Evolutionary conservation across 2,888 invertebrate species (phyloP), one percentile per base, ranked within the genome.

Genomic region (Tetheella fluctuosa): DNA sequence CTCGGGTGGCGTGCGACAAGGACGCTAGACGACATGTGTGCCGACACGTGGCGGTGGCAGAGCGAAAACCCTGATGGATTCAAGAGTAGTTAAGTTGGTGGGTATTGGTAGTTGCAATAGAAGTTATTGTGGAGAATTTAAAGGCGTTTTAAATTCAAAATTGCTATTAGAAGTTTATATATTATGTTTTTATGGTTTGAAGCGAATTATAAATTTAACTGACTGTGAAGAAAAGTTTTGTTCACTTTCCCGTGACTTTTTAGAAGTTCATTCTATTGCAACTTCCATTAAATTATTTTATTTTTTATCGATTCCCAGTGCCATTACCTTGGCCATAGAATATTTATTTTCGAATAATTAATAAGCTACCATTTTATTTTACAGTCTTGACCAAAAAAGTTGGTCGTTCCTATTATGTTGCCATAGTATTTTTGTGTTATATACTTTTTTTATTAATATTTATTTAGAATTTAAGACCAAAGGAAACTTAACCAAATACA

Each of bases 1-100:
- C 91, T 99, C 1, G 94, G 95, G n/a, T 99, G 99, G 98, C 94
- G 94, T 28, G 96, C 98, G 20, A 94, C 94, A n/a, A 94, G 94
- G 79, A 94, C 94, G 63, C 90, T 98, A 5, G 90, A 95, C 13
- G 96, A 97, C 69, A 98, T 98, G 98, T 98, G 98, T 83, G 87
- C 83, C 12, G 98, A 98, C 81, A 95, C 97, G 0, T 98, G 98
- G 98, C 94, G 94, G 59, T 98, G 98, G 98, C 98, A 98, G 86
- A 95, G 95, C 58, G 90, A 91, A 59, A 97, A 98, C 90, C 98
- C 98, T 1, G 94, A 96, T 64, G 98, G 98, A 0, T 97, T 90
- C 55, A 81, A 78, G 56, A 74, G 59, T 42, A 42, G 42, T 48
- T 48, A 48, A 48, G 1, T 10, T 20, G 48, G 10, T 20, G 17